Conservation (phyloP, 1,140 invertebrate species). For the Saxidomus purpurata region DNA sequence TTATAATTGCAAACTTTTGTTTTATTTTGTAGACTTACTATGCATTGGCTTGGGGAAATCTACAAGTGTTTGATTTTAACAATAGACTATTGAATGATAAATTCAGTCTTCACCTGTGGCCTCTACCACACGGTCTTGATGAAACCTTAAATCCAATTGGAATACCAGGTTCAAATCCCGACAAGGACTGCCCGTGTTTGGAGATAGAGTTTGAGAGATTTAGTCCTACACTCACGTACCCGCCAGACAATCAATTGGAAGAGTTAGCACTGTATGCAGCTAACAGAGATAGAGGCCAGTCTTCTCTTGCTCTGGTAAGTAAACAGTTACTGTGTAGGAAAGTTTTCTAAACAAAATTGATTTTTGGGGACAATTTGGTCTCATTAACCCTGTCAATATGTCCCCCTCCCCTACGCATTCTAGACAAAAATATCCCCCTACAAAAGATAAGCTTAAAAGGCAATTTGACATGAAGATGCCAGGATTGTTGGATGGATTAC, state of each 20-base stretch:
- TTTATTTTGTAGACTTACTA: conserved; percentile 89
- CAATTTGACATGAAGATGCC: too few species aligned
- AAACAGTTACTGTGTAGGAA: too few species aligned
- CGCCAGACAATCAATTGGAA: conserved; percentile 86
- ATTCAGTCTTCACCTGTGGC: conserved; percentile 97
- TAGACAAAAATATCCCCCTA: too few species aligned
- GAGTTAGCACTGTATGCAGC: conserved; percentile 82
- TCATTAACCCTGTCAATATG: too few species aligned
- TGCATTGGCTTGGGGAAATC: conserved; percentile 97
- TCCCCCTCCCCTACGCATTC: too few species aligned
- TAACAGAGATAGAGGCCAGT: conserved; percentile 53
- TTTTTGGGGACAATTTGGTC: too few species aligned
- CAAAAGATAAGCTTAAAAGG: too few species aligned
- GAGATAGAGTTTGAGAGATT: conserved; percentile 92
- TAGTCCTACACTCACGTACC: conserved; percentile 86
- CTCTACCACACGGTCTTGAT: conserved; percentile 93
- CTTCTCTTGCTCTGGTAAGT: conserved; percentile 46
- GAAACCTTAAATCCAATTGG: conserved; percentile 95
- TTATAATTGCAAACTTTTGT: not conserved
- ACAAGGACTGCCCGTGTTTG: conserved; percentile 92
- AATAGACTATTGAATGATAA: conserved; percentile 93
- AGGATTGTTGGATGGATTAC: too few species aligned
- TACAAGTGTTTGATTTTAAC: conserved; percentile 97
- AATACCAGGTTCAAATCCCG: conserved; percentile 94
- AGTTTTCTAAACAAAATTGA: too few species aligned